Base-by-base conservation (phyloP, 2,888 invertebrate species). In the Sesia apiformis region DNA sequence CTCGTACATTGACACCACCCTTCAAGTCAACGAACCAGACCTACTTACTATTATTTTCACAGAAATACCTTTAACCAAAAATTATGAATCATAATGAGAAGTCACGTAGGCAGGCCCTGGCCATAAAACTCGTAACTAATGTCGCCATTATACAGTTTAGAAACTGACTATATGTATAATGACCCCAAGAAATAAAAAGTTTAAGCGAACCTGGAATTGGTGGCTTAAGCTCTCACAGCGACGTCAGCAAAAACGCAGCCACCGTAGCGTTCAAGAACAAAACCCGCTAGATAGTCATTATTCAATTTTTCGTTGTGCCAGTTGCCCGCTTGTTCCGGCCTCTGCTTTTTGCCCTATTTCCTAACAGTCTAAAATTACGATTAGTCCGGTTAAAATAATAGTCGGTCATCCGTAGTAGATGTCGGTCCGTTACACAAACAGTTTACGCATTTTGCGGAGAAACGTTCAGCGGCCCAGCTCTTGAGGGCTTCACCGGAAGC, bases 271-370 rank as follows among this genome's bases (percentile, higher is more conserved):
- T 77, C 72, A 74, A 77, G 78, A 81, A 81, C 79, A 78, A 80
- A 81, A 72, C 72, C 87, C 89, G 87, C 88, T 87, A 87, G 77
- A 69, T 82, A 76, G 80, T 86, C 85, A 87, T 88, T 87, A 89
- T 86, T 85, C 80, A 86, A 87, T 88, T 87, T 85, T 87, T 86
- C 82, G 78, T 81, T 82, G 89, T 82, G 82, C 88, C 71, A 85
- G 81, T 84, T 86, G 82, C 84, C 85, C 76, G 82, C 78, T 84
- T 87, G 87, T 89, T 89, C 84, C 89, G 88, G 87, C 77, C 81
- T 70, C 70, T 83, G 84, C 69, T 78, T 85, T 80, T 81, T 84
- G 85, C 73, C 83, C 89, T 78, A 88, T 86, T 88, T 88, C 67
- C 70, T 77, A 73, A 62, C 60, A 74, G 73, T 86, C 81, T 84